Conservation (phyloP, 1,140 invertebrate genomes). For the Drosophila persimilis region DNA sequence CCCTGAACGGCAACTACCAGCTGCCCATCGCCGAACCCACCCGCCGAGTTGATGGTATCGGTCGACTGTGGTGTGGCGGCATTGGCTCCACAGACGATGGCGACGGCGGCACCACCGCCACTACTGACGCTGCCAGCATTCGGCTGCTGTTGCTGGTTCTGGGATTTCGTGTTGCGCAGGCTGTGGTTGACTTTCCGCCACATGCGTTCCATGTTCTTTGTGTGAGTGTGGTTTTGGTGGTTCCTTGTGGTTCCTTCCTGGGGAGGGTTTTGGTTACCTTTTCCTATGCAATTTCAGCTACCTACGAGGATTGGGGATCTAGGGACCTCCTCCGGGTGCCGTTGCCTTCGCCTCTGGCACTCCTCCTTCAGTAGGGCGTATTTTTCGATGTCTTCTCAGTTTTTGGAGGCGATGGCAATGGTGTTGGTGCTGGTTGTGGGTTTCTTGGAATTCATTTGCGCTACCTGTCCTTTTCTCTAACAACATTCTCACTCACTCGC, state of each 20-base stretch:
- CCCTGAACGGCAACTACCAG: constrained; percentile 72
- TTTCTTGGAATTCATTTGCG: constrained; percentile 34
- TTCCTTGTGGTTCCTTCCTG: not conserved
- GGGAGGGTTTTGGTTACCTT: constrained; percentile 9
- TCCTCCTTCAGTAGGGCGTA: constrained; percentile 22
- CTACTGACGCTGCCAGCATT: constrained; percentile 9
- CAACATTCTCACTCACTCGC: constrained; percentile 5
- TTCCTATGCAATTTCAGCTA: constrained; percentile 58
- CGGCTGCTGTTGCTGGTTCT: constrained; percentile 26
- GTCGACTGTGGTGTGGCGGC: constrained; percentile 64
- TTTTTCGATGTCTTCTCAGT: constrained; percentile 45
- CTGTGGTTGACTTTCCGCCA: constrained; percentile 83
- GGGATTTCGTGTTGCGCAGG: constrained; percentile 72
- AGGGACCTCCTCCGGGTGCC: constrained; percentile 18
- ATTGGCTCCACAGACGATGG: constrained; percentile 1
- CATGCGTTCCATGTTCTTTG: constrained; percentile 77
- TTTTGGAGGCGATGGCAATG: constrained; percentile 59
- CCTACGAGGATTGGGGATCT: constrained; percentile 42
- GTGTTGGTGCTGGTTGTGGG: constrained; percentile 18
- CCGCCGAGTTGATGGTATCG: constrained; percentile 75
- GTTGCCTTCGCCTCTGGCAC: constrained; percentile 7
- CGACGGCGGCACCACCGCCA: constrained; percentile 14
- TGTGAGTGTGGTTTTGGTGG: not conserved
- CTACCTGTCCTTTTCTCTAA: constrained; percentile 14
- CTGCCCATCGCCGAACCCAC: constrained; percentile 71